Percentiles rank a stretch among this genome's conserved stretches.
Conservation (phyloP, 2,113 vertebrate genomes). For the Percopsis transmontana region DNA sequence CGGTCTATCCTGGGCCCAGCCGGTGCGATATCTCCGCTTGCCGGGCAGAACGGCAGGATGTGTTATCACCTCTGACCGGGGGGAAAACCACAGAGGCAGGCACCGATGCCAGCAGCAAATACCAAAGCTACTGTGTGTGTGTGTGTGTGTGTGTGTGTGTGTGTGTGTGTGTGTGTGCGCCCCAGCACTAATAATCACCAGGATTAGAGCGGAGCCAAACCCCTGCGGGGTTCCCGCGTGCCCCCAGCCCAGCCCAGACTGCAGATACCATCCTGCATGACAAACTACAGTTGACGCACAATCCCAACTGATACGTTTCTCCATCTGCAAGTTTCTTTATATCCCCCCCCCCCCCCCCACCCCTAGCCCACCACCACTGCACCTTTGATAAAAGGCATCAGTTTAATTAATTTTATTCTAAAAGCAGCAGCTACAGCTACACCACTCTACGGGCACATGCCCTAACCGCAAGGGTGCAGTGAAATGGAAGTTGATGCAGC, state of each 20-base stretch:
- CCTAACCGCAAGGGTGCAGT: slow-evolving; percentile 66
- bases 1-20: slow-evolving; percentile 56
- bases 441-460: slow-evolving; percentile 36
- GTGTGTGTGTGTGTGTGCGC: slow-evolving; percentile 34
- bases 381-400: slow-evolving; percentile 47
- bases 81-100: slow-evolving; percentile 69
- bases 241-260: slow-evolving; percentile 39
- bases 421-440: slow-evolving; percentile 50
- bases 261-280: slow-evolving; percentile 53
- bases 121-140: slow-evolving; percentile 4
- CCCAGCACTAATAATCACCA: slow-evolving; percentile 75
- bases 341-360: not conserved
- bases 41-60: slow-evolving; percentile 43
- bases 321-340: not conserved
- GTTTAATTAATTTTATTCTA: slow-evolving; percentile 9
- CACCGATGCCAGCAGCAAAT: slow-evolving; percentile 45
- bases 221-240: slow-evolving; percentile 55
- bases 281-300: slow-evolving; percentile 59
- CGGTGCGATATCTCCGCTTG: slow-evolving; percentile 56
- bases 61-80: slow-evolving; percentile 70
- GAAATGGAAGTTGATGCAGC: slow-evolving; percentile 70
- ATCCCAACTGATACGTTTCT: slow-evolving; percentile 45
- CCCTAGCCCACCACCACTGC: slow-evolving; percentile 2
- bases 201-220: slow-evolving; percentile 77
- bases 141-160: slow-evolving; percentile 51